A percentile compares a stretch with the other conserved stretches of the same genome.
Conservation (phyloP, 2,113 vertebrate species). For the Rhinichthys klamathensis region DNA sequence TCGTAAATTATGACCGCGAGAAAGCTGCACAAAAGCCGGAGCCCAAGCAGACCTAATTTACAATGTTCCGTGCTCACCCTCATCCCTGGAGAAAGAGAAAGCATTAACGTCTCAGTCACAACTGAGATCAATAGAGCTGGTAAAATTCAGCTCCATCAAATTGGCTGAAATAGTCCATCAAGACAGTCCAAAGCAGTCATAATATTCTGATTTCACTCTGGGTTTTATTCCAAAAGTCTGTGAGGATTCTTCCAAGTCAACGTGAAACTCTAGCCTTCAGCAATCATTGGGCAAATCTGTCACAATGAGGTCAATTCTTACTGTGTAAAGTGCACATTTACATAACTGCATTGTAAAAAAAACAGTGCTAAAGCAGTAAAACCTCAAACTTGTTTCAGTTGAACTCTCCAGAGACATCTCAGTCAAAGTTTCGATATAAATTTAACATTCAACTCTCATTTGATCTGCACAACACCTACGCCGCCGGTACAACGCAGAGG, state of each 20-base stretch:
- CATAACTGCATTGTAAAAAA: conserved; percentile 13
- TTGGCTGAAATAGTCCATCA: conserved; percentile 33
- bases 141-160: conserved; percentile 41
- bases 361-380: background rate
- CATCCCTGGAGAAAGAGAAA: conserved; percentile 27
- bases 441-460: conserved; percentile 4
- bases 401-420: background rate
- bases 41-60: conserved; percentile 50
- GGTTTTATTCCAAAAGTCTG: conserved; percentile 17
- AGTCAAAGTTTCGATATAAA: conserved; percentile 22
- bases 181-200: background rate
- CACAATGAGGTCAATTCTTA: conserved; percentile 12
- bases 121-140: conserved; percentile 46
- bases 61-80: conserved; percentile 9
- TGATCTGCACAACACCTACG: conserved; percentile 19
- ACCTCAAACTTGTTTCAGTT: background rate
- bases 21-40: conserved; percentile 39
- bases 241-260: background rate
- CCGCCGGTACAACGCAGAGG: background rate
- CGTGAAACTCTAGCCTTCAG: background rate
- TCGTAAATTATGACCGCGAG: conserved; percentile 43
- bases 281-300: background rate
- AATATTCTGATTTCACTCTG: background rate
- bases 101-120: conserved; percentile 42
- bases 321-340: background rate